phyloP scores from a whole-genome alignment of 2,888 invertebrate genomes.

The Tetanocera ferruginea region DNA sequence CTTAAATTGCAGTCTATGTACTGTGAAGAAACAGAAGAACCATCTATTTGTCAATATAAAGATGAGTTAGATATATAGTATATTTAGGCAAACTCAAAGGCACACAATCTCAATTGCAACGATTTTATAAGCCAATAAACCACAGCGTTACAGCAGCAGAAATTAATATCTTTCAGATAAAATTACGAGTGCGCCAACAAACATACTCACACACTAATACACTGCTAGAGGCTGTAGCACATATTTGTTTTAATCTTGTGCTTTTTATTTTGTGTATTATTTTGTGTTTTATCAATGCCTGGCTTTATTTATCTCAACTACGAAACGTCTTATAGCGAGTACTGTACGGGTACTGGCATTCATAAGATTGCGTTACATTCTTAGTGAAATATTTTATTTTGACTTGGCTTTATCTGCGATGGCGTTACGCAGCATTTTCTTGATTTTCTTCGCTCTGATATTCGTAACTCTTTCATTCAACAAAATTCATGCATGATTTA shows the following conservation, averaged over 20 bases:
- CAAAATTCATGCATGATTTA: slow-evolving; percentile 1
- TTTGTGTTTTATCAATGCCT: background rate
- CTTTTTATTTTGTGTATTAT: background rate
- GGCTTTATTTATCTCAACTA: background rate
- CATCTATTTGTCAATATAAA: too few relatives aligned
- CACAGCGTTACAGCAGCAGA: background rate
- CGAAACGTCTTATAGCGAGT: background rate
- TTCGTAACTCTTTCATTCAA: background rate
- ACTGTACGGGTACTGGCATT: background rate
- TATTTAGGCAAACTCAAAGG: background rate
- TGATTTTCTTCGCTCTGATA: background rate
- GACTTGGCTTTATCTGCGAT: background rate
- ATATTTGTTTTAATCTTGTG: background rate
- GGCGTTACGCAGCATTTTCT: slow-evolving; percentile 17
- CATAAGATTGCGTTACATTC: background rate
- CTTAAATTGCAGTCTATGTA: background rate
- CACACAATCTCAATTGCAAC: slow-evolving; percentile 16
- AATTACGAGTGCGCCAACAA: background rate
- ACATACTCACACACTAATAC: background rate
- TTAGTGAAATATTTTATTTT: background rate
- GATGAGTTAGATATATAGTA: background rate
- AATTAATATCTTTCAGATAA: slow-evolving; percentile 19
- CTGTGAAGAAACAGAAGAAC: too few relatives aligned
- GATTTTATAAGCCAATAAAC: slow-evolving; percentile 22
- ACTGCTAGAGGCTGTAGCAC: background rate